Base-by-base conservation (phyloP, 2,113 vertebrate genomes). In the Centropus bengalensis region DNA sequence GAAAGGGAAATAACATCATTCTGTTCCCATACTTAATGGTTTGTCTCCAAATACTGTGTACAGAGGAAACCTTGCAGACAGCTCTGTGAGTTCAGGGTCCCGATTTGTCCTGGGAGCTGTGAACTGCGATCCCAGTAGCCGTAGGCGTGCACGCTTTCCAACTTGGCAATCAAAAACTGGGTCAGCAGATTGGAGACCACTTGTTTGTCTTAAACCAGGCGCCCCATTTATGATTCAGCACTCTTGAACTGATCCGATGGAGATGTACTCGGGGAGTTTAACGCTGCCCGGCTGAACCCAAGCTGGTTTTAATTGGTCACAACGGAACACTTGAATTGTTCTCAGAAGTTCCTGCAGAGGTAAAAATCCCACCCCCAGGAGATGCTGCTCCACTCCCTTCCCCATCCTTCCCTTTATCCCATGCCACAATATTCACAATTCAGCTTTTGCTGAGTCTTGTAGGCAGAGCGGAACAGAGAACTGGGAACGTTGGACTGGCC, bases 381-480 rank as follows among this genome's bases (percentile, higher is more conserved):
- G 45, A 5, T 24, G n/a, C 6, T 63, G 54, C 30, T n/a, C 20
- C 3, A 0, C 9, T 15, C 44, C 47, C 66, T 1, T 3, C 42
- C 14, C 0, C 13, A 5, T 13, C 44, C n/a, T 49, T 26, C 55
- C 42, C 28, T 73, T 51, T 59, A 5, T 14, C 30, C 56, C 4
- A 0, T 2, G 17, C 1, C 68, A 68, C 33, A 44, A 3, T 12
- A 10, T 16, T 63, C 26, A 1, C 38, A 9, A 0, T 3, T 33
- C 7, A 70, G 49, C 59, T 62, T n/a, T 22, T 42, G 36, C 23
- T 18, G 71, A 18, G 9, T 15, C 18, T 3, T 33, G 82, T 45
- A 12, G 62, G 69, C 63, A 32, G 30, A 52, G 38, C 1, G 27
- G 58, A 56, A 36, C 1, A 8, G 32, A 51, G 32, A 11, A 27